Base-by-base conservation (phyloP, 2,797 vertebrate species). In the Lepidocolaptes lacrymiger region DNA sequence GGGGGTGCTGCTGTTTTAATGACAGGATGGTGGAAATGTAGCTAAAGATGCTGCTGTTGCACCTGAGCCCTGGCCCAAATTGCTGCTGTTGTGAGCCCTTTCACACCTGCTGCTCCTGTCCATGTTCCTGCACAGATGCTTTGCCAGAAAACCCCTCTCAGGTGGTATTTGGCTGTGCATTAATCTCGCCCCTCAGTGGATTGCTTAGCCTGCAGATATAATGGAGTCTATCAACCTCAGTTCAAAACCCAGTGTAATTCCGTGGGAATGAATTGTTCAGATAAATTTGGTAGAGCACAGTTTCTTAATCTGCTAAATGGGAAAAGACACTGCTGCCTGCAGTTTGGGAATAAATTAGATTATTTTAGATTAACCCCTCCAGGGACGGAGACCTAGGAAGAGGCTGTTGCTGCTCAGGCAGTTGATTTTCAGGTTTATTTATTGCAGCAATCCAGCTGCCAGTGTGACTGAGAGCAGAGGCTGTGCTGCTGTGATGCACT, bases 311-410 rank as follows among this genome's bases (percentile, higher is more conserved):
- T 90, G 67, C 85, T 91, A 51, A 89, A 88, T 86, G 89, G 72
- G 58, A 74, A 73, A 63, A 78, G 93, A 75, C 82, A 72, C 43
- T 6, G 28, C 76, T 91, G 76, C 79, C 62, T 85, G 82, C 62
- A 78, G 44, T 96, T 94, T 91, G 82, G 73, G 85, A 85, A 84
- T 89, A 94, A 94, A 93, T 92, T 83, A 66, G 82, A 88, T 94
- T 83, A 87, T 14, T 88, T 75, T 85, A 86, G 85, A 91, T 96
- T 94, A 89, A 94, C 89, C 84, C 94, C 93, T 95, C 84, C 51
- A 14, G 91, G 61, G 36, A 41, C 73, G 82, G 59, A 85, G 82
- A 66, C 39, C 58, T 58, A 36, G 43, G 72, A 89, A 24, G 85
- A 92, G 49, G 39, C 79, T 79, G 37, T 44, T 88, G 72, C 64